A percentile compares a stretch with the other conserved stretches of the same genome.
phyloP scores from a whole-genome alignment of 2,888 invertebrate species.

The Ischnus inquisitorius region DNA sequence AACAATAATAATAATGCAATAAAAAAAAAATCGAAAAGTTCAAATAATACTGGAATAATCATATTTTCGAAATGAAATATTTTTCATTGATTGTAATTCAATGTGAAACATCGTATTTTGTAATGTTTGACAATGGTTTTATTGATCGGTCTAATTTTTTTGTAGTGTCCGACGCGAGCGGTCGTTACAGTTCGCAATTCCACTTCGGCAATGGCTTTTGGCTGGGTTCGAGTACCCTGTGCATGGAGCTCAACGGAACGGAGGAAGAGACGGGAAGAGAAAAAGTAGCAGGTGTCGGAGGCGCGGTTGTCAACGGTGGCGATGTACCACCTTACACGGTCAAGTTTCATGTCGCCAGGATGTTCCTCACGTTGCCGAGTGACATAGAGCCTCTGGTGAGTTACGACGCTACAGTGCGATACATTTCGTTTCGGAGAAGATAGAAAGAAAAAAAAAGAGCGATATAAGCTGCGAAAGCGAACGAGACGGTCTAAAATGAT shows the following conservation, averaged over 20 bases:
- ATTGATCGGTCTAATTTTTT: no score
- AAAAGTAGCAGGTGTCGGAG: constrained; percentile 77
- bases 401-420: constrained; percentile 46
- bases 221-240: constrained; percentile 91
- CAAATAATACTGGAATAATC: background rate
- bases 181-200: constrained; percentile 91
- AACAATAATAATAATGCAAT: no score
- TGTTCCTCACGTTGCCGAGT: constrained; percentile 87
- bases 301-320: constrained; percentile 76
- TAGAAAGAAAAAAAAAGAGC: background rate
- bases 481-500: background rate
- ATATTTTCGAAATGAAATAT: background rate
- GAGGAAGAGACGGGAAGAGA: constrained; percentile 84
- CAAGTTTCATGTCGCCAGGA: constrained; percentile 88
- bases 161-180: constrained; percentile 92
- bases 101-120: background rate
- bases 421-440: constrained; percentile 26
- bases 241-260: constrained; percentile 89
- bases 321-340: constrained; percentile 88
- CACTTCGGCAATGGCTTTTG: constrained; percentile 94
- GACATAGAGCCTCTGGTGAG: constrained; percentile 87
- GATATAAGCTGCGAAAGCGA: background rate
- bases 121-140: background rate
- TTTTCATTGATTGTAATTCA: no score
- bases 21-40: no score